phyloP scores from a whole-genome alignment of 2,797 vertebrate genomes.

The Gymnodraco acuticeps region DNA sequence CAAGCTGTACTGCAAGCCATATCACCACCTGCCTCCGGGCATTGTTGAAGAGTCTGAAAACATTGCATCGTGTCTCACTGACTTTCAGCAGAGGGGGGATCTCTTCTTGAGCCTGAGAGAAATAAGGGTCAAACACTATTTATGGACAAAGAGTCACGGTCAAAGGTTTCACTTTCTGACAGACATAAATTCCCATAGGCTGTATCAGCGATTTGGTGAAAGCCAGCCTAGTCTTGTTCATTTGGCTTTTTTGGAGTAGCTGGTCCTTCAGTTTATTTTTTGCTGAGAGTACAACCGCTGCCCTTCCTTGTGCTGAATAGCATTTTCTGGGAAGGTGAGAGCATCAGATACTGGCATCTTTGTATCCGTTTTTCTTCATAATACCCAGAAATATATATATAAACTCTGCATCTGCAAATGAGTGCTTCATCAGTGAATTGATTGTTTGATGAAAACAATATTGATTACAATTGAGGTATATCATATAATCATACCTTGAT shows the following conservation, averaged over 20 bases:
- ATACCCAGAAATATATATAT: slow-evolving; percentile 36
- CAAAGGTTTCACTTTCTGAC: slow-evolving; percentile 73
- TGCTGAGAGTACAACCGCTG: slow-evolving; percentile 69
- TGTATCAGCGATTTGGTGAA: slow-evolving; percentile 72
- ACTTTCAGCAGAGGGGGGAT: slow-evolving; percentile 42
- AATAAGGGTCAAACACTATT: slow-evolving; percentile 71
- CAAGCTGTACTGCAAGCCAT: slow-evolving; percentile 34
- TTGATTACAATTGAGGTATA: background rate
- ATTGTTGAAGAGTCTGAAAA: slow-evolving; percentile 46
- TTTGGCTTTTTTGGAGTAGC: slow-evolving; percentile 56
- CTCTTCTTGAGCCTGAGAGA: slow-evolving; percentile 56
- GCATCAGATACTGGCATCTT: slow-evolving; percentile 30
- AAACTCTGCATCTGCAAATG: slow-evolving; percentile 28
- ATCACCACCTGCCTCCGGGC: slow-evolving; percentile 48
- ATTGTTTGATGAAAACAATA: background rate
- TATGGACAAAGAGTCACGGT: slow-evolving; percentile 59
- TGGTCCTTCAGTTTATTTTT: slow-evolving; percentile 47
- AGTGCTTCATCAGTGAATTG: background rate
- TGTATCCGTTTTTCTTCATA: slow-evolving; percentile 38
- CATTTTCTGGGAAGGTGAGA: slow-evolving; percentile 59
- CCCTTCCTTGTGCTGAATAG: slow-evolving; percentile 55
- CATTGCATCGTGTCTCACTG: slow-evolving; percentile 47
- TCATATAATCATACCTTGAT: background rate
- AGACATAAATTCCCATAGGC: slow-evolving; percentile 68
- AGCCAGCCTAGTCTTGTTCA: slow-evolving; percentile 58